Evolutionary conservation across 2,888 invertebrate genomes (phyloP), one percentile per base, ranked within the genome.

Genomic region (Oligia fasciuncula): DNA sequence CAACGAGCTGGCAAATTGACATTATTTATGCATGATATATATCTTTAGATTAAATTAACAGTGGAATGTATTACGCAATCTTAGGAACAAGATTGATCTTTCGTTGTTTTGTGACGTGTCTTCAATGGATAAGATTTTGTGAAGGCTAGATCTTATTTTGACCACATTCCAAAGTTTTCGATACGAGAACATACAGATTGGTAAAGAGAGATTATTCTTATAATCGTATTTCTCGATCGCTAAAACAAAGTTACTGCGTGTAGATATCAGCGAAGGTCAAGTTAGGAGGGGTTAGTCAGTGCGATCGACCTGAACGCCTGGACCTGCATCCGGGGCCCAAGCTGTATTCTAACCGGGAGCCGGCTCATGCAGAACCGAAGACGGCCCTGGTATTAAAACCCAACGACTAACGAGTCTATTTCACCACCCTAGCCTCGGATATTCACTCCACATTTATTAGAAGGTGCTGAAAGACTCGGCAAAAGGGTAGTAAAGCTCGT

Each of bases 11-110:
- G 73, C 51, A 76, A 75, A 72, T 74, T 74, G 66, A 35, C 63
- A 84, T 86, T 74, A 84, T 71, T 73, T 71, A 79, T 76, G 65
- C 71, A 86, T 54, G 63, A n/a, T 57, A 19, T 71, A 62, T 71
- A 62, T 51, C 60, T 62, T 67, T 11, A 62, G 13, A 79, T 68
- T 79, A 29, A 78, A 71, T 83, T 79, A 79, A 79, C 19, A 43
- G 4, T 35, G 23, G 4, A 66, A 40, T 54, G 71, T 67, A 77
- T 77, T 60, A 71, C 13, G 17, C n/a, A 13, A 70, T 51, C 40
- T 62, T 71, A 40, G 13, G 23, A n/a, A 49, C 29, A 40, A 49
- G 49, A 81, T 51, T 43, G 40, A 13, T 66, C 9, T 57, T 65
- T 51, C 14, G n/a, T 49, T 23, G 46, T 17, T 43, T 46, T 19